A percentile compares a stretch with the other conserved stretches of the same genome.
Evolutionary conservation across 2,888 invertebrate species (phyloP).

Genomic region (Drosophila austrosaltans): DNA sequence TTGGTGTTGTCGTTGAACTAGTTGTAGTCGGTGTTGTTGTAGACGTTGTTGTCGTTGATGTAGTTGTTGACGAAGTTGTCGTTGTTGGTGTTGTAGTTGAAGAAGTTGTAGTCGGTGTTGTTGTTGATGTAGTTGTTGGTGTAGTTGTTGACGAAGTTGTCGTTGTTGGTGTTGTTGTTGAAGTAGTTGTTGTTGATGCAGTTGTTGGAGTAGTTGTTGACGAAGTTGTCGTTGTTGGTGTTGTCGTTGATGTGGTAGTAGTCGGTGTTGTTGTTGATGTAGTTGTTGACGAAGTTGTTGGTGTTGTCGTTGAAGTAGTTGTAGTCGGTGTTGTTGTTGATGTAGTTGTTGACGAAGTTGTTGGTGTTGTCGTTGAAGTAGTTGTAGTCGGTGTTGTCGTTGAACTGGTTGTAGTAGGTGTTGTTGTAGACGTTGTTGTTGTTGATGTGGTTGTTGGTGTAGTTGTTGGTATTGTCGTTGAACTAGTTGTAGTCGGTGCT

Average conservation of each 20-base stretch:
- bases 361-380: not conserved
- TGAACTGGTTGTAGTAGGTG: no score
- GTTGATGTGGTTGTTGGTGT: no score
- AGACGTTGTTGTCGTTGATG: no score
- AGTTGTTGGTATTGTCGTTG: no score
- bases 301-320: not conserved
- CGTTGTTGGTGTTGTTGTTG: no score
- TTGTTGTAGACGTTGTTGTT: no score
- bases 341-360: not conserved
- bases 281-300: not conserved
- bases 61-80: no score
- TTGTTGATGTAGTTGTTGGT: not conserved
- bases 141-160: no score
- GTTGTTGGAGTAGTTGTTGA: not conserved
- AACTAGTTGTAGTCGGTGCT: no score
- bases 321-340: not conserved
- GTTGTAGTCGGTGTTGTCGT: not conserved
- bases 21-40: not conserved
- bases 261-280: no score
- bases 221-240: not conserved
- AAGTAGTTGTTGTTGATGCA: not conserved
- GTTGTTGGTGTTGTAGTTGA: no score
- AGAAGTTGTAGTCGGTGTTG: no score
- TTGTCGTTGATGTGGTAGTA: not conserved
- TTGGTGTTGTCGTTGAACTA: not conserved